Evolutionary conservation across 2,113 vertebrate genomes (phyloP), one percentile per base, ranked within the genome.

Genomic region (Upupa epops): DNA sequence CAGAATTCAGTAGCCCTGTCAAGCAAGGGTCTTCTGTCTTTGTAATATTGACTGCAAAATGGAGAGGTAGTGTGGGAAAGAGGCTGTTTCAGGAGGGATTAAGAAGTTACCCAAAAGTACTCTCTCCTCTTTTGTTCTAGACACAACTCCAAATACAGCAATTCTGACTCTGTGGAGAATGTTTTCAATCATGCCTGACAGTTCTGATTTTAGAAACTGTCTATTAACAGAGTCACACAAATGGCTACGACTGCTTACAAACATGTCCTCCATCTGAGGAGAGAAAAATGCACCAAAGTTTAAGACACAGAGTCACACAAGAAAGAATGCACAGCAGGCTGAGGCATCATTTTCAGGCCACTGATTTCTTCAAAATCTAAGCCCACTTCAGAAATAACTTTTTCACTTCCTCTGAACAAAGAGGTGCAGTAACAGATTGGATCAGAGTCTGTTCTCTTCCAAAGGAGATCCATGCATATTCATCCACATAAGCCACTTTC

Each of bases 61-160:
- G 11, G 29, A 89, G n/a, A 10, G 26, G 32, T 10, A 56, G n/a
- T 32, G 28, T 68, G 51, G 24, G 21, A 77, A 83, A 80, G 28
- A 86, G n/a, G 13, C 48, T 66, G 34, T 51, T 80, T 7, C 61
- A 48, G 19, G 31, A 89, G 9, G 40, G 40, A 68, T 28, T 81
- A 28, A 37, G 86, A 74, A 86, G 86, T 60, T 55, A 80, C 56
- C 51, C 60, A 79, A 32, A 91, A 83, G 45, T 70, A 32, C 29
- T 55, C 63, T 3, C 46, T 73, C 49, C 36, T 52, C 45, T 79
- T 52, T 61, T 20, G 28, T 63, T 64, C 52, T 49, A 87, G 28
- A 61, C 21, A 63, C 56, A 92, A 70, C 29, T 81, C 83, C 89
- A 92, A 92, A 96, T 90, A 92, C 8, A 90, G 92, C 80, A 92